Base-by-base conservation (phyloP, 2,888 invertebrate genomes). In the Lordiphosa fenestrarum region DNA sequence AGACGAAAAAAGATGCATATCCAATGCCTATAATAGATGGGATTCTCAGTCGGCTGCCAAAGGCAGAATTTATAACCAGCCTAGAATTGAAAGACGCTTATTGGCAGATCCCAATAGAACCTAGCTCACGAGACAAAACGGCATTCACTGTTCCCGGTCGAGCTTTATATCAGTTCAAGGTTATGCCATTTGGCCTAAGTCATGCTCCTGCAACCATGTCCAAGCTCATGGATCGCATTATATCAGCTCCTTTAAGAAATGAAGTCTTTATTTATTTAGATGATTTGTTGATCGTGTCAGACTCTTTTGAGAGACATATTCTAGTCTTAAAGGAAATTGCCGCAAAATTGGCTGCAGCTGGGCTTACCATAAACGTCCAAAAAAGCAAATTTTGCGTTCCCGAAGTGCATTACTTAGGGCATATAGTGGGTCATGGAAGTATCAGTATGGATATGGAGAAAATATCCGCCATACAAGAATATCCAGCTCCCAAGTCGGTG, bases 381-480 rank as follows among this genome's bases (percentile, higher is more conserved):
- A 37, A 37, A 37, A 37, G n/a, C n/a, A n/a, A 37, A 12, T 37
- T 37, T 37, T 37, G n/a, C 13, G 25, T 25, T 7, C 25, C 25
- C 25, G 25, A 25, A 7, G 25, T 25, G 25, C 25, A 25, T 25
- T 25, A 37, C 12, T 13, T 37, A 37, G 37, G 37, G 37, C 37
- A 37, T 6, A 37, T 37, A 10, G 37, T 37, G 13, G n/a, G n/a
- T 4, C 37, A 37, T 25, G 25, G 25, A 25, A 25, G 7, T 1
- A 25, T 25, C 25, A 25, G 25, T 3, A 25, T 25, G 25, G 37
- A n/a, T 13, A n/a, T 2, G 6, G 37, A 37, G n/a, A 37, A 37
- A 12, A 37, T 13, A 37, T 1, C 12, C 12, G 13, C 37, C 37
- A 37, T 37, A 37, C 12, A 6, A 6, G 25, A 25, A 25, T 25